Base-by-base conservation (phyloP, 2,888 invertebrate species). In the Prostheceraeus crozeri region DNA sequence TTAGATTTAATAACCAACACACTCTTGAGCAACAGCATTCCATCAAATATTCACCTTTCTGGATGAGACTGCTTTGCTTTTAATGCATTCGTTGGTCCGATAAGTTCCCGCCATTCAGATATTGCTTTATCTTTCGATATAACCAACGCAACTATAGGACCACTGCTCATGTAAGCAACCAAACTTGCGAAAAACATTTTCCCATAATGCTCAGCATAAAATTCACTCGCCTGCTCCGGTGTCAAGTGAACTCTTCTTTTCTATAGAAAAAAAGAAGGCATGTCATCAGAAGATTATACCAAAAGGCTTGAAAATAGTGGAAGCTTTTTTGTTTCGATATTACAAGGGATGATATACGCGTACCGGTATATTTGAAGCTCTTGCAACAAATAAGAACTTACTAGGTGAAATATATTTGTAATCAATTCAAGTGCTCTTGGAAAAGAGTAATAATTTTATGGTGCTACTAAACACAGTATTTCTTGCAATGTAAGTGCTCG, bases 211-310 rank as follows among this genome's bases (percentile, higher is more conserved):
- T 85, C 83, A 2, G 81, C 80, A 74, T 87, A 89, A 67, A 91
- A 83, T 70, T 89, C 87, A 0, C 87, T 85, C 0, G 85, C 86
- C 75, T 88, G 85, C 74, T 90, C 90, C 0, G 86, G 84, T 0
- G 86, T 85, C 60, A 91, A 78, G 55, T 81, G 83, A 0, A 89
- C 76, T 65, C 80, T 78, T 62, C 86, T 81, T 67, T 81, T 82
- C 83, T 85, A 77, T 51, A 77, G 65, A 52, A 52, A 52, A 55
- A 62, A 58, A n/a, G n/a, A n/a, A n/a, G n/a, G n/a, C n/a, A n/a
- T n/a, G n/a, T n/a, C n/a, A n/a, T n/a, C n/a, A 30, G n/a, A 10
- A 16, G n/a, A 45, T 11, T n/a, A n/a, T n/a, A n/a, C n/a, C n/a
- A n/a, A n/a, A 33, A 10, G 10, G 33, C 10, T n/a, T 33, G 11